phyloP scores from a whole-genome alignment of 2,888 invertebrate species.

The Papilio protenor region DNA sequence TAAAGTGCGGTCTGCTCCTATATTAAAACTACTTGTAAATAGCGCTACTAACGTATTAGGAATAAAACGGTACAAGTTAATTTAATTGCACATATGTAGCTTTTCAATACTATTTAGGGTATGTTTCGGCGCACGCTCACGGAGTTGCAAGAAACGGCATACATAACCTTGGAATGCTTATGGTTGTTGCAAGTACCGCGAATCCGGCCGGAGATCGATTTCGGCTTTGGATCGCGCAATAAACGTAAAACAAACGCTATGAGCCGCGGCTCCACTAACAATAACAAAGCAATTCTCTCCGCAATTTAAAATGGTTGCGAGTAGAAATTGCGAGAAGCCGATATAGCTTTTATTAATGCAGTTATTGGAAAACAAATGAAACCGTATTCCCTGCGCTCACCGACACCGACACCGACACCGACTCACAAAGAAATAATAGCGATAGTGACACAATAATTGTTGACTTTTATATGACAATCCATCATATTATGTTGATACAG shows the following conservation, averaged over 20 bases:
- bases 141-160: not conserved
- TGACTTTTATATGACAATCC: not conserved
- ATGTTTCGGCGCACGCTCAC: not conserved
- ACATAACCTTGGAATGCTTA: not conserved
- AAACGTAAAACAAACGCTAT: conserved; percentile 9
- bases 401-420: not conserved
- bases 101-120: not conserved
- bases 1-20: not conserved
- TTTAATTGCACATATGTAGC: not conserved
- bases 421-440: not conserved
- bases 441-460: not conserved
- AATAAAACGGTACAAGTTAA: not conserved
- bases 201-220: conserved; percentile 1
- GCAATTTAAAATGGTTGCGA: conserved; percentile 6
- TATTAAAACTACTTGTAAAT: not conserved
- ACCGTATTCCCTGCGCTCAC: conserved; percentile 3
- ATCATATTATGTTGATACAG: not conserved
- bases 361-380: conserved; percentile 15
- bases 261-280: not conserved
- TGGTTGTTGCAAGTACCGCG: not conserved
- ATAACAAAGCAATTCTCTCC: conserved; percentile 10
- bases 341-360: conserved; percentile 16
- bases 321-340: not conserved
- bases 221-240: not conserved
- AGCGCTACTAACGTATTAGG: too few species aligned